Base-by-base conservation (phyloP, 2,888 invertebrate species). In the Oscheius sp. region DNA sequence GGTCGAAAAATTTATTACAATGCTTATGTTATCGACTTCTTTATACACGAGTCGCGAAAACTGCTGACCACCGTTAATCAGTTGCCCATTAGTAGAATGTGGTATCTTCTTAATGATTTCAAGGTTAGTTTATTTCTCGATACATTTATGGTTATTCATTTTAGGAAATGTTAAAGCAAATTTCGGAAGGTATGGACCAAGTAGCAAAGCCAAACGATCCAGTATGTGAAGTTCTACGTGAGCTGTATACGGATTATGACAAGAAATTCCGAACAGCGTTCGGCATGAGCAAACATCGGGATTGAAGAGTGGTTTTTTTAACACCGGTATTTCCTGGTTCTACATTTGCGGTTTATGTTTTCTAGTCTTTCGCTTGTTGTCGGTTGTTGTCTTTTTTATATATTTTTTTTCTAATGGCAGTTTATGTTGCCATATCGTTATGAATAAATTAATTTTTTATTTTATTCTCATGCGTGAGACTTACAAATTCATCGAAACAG, bases 21-120 rank as follows among this genome's bases (percentile, higher is more conserved):
- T 72, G 85, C 87, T 3, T 87, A 82, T 66, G 86, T 84, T n/a
- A 76, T 79, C 56, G 87, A 87, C 72, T 87, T 87, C 76, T 87
- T 78, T 79, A 76, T 76, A 23, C 78, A 83, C 45, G 85, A 82
- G 16, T 84, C 86, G 7, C 69, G 80, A 27, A 64, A 77, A 35
- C 27, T 76, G 43, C 63, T 87, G 68, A 43, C 72, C 21, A 72
- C 71, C 2, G 74, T 77, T 45, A 87, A 87, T 69, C 74, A 76
- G n/a, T 75, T 87, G 21, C 71, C 64, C 1, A 76, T 83, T 45
- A 74, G 59, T 68, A 73, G 80, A 45, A 78, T 83, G 66, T 87
- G 87, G 87, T 84, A 80, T 74, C 69, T 78, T 9, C 74, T 87
- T 66, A 73, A 83, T 58, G 84, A 86, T 56, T 87, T 87, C 74